A percentile compares a stretch with the other conserved stretches of the same genome.
Conservation (phyloP, 2,888 invertebrate species). For the Athrips mouffetella region DNA sequence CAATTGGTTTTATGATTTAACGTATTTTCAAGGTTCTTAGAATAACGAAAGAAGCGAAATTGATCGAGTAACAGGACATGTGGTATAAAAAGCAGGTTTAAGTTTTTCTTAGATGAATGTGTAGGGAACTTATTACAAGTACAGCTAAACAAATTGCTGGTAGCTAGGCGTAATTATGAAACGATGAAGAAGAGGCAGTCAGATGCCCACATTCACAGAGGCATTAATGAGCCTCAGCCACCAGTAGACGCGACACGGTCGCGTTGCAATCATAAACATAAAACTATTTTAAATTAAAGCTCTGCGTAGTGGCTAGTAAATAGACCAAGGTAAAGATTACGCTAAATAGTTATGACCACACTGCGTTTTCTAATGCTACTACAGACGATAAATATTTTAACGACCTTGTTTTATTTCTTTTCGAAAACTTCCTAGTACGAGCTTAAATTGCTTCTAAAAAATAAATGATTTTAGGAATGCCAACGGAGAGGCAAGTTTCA, state of each 20-base stretch:
- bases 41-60: conserved; percentile 8
- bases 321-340: conserved; percentile 27
- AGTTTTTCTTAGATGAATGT: conserved; percentile 18
- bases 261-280: conserved; percentile 45
- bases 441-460: neutral
- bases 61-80: conserved; percentile 3
- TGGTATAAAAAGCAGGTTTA: neutral
- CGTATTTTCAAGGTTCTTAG: conserved; percentile 13
- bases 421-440: neutral
- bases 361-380: conserved; percentile 4
- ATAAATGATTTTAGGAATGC: conserved; percentile 3
- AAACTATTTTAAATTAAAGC: conserved; percentile 42
- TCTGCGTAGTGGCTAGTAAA: conserved; percentile 35
- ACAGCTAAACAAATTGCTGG: conserved; percentile 41
- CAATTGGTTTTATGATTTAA: conserved; percentile 14
- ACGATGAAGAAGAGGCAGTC: conserved; percentile 44
- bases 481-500: conserved; percentile 3
- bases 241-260: conserved; percentile 42
- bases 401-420: neutral
- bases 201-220: conserved; percentile 26
- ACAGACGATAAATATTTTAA: neutral
- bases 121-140: conserved; percentile 29
- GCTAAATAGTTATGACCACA: conserved; percentile 5
- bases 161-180: conserved; percentile 48
- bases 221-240: conserved; percentile 44